Base-by-base conservation (phyloP, 2,113 vertebrate species). In the human (Homo sapiens) region DNA sequence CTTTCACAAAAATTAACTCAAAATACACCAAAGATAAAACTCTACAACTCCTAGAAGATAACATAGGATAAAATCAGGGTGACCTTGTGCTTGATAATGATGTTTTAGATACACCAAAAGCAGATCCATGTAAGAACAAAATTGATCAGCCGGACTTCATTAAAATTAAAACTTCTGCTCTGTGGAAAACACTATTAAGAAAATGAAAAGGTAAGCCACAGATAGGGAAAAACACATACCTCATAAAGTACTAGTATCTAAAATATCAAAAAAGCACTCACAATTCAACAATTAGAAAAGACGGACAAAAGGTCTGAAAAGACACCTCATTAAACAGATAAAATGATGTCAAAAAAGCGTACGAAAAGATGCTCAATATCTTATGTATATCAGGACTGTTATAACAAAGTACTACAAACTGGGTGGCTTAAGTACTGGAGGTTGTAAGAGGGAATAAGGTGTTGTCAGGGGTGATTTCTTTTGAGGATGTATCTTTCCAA, bases 231-330 rank as follows among this genome's bases (percentile, higher is more conserved):
- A 97, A 92, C 11, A 78, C 1, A 18, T 12, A 48, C 48, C 30
- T 94, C 72, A 92, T 76, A 75, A 40, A 81, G n/a, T 10, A 55
- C 38, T 90, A 57, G 40, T 70, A 45, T 45, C 4, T 3, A 59
- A 91, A 87, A 83, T 50, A 93, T n/a, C n/a, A 4, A 82, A 84
- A 86, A 79, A 84, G 40, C 25, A 94, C 43, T 68, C 23, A 81
- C 78, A 96, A 82, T n/a, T 86, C 43, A 95, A 84, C 52, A 89
- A 86, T 59, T 50, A 92, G 8, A 89, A 94, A 70, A 79, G 85
- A 80, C 50, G 17, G 43, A 78, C 23, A 80, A 96, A 96, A 64
- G 3, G 57, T 27, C 4, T 75, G 22, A 89, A 79, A 8, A 96
- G 38, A 68, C 40, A 91, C 6, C 20, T 95, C 48, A 80, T 1